Conservation (phyloP, 2,113 vertebrate species). For the Hyaena hyaena region DNA sequence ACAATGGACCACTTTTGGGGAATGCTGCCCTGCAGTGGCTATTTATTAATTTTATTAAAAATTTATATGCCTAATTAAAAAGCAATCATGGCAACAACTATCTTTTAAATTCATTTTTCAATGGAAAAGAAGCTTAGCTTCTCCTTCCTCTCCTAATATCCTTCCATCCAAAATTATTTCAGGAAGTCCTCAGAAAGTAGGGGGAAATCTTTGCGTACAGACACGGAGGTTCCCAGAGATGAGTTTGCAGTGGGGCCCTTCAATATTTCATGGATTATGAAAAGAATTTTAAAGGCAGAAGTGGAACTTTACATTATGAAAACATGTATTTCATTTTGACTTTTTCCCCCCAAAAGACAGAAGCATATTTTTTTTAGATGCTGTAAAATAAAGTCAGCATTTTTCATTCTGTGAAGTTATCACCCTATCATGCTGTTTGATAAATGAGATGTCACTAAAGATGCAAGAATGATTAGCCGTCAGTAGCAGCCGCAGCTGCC, state of each 20-base stretch:
- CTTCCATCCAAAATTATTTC: background rate
- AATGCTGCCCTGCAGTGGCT: background rate
- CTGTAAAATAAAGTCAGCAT: conserved; percentile 32
- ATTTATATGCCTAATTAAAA: conserved; percentile 57
- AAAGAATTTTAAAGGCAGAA: background rate
- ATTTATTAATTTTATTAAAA: conserved; percentile 69
- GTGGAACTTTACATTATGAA: conserved; percentile 33
- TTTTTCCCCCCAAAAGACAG: conserved; percentile 15
- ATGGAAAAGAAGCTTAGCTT: background rate
- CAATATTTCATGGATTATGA: background rate
- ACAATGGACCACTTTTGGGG: background rate
- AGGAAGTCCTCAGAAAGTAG: background rate
- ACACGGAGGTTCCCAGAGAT: background rate
- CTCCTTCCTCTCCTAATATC: background rate
- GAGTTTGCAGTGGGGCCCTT: background rate
- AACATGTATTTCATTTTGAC: conserved; percentile 39
- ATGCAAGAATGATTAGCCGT: background rate
- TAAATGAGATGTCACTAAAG: conserved; percentile 31
- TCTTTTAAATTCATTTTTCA: conserved; percentile 58
- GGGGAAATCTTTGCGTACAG: background rate
- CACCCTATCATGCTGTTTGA: conserved; percentile 28
- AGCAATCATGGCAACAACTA: conserved; percentile 35
- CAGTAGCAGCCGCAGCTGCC: background rate
- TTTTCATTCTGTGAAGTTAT: conserved; percentile 37
- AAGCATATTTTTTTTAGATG: background rate